phyloP scores from a whole-genome alignment of 2,797 vertebrate genomes.

The Glossophaga mutica region DNA sequence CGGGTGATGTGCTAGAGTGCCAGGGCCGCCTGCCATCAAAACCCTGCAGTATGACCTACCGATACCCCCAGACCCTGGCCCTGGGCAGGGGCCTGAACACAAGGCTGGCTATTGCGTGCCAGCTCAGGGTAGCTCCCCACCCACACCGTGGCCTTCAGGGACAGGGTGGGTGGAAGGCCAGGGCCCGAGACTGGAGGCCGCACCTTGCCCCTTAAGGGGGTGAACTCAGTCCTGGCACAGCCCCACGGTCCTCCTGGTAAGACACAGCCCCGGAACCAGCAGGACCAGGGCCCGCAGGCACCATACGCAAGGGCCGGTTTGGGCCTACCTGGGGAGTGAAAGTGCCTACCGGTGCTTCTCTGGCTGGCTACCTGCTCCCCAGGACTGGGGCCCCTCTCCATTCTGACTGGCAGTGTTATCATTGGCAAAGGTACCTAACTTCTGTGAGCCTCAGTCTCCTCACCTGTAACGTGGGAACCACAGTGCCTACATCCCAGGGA shows the following conservation, averaged over 20 bases:
- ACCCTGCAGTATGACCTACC: background rate
- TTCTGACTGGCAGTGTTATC: background rate
- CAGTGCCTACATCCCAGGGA: background rate
- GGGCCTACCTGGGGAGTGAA: background rate
- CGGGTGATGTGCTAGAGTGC: rapidly evolving
- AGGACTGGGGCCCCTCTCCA: background rate
- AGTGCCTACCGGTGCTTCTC: background rate
- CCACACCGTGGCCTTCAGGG: background rate
- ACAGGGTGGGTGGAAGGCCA: background rate
- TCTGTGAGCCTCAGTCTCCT: background rate
- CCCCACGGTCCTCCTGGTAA: background rate
- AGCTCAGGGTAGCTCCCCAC: background rate
- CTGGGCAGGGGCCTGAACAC: background rate
- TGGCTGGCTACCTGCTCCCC: background rate
- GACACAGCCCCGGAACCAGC: background rate
- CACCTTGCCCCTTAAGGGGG: background rate
- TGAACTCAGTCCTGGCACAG: background rate
- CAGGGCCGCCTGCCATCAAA: background rate
- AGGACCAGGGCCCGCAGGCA: rapidly evolving
- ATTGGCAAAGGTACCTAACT: background rate
- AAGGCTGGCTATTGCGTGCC: background rate
- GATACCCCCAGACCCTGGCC: background rate
- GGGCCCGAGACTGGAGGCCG: background rate
- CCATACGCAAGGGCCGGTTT: no score
- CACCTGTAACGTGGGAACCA: background rate